Conservation (phyloP, 35 echinoderm and acorn worm species). For the Heliocidaris tuberculata region DNA sequence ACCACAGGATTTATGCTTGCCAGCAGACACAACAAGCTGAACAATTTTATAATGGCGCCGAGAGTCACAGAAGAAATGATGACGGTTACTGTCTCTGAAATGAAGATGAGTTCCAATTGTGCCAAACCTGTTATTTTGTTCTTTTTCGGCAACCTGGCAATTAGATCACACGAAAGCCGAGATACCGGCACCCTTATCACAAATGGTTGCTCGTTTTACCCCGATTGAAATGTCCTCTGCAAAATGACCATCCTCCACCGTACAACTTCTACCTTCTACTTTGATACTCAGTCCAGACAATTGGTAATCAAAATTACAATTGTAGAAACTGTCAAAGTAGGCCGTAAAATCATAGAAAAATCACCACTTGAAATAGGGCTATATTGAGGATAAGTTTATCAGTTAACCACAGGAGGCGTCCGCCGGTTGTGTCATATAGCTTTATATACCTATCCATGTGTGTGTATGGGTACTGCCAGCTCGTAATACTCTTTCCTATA, state of each 20-base stretch:
- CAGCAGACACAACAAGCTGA: neutral
- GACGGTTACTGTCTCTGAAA: too few relatives aligned
- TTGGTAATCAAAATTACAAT: neutral
- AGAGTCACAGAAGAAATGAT: neutral
- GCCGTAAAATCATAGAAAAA: neutral
- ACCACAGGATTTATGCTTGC: neutral
- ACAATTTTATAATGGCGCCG: neutral
- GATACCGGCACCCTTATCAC: neutral
- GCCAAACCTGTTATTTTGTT: neutral
- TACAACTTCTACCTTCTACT: neutral
- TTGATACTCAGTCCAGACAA: neutral
- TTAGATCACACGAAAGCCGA: neutral
- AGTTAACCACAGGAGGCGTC: neutral
- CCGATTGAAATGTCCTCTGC: neutral
- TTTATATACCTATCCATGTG: neutral
- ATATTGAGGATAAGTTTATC: neutral
- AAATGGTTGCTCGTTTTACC: neutral
- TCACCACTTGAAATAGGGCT: neutral
- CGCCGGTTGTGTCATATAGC: neutral
- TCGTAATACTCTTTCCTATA: neutral
- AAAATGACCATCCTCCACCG: neutral
- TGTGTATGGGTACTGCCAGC: neutral
- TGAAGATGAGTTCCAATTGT: neutral
- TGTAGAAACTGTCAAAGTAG: neutral
- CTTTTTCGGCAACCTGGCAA: neutral